Conservation (phyloP, 2,113 vertebrate species). For the Chaetops frenatus region DNA sequence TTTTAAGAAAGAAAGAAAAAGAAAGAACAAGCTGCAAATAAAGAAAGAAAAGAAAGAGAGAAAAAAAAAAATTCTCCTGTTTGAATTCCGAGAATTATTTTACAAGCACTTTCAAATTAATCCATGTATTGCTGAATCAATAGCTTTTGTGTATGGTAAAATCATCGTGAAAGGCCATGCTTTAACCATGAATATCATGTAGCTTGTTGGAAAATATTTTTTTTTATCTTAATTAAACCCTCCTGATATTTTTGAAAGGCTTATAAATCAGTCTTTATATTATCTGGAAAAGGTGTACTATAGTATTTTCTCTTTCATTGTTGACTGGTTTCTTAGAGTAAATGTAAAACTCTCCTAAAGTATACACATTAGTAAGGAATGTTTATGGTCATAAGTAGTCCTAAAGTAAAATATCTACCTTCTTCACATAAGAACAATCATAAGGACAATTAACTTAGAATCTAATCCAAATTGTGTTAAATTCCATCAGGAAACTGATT, state of each 20-base stretch:
- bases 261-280: background rate
- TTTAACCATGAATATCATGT: background rate
- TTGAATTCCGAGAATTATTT: background rate
- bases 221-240: background rate
- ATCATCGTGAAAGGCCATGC: background rate
- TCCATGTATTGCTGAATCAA: constrained; percentile 21
- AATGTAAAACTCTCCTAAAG: background rate
- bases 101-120: background rate
- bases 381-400: background rate
- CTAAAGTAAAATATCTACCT: background rate
- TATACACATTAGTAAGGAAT: background rate
- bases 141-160: constrained; percentile 5
- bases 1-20: background rate
- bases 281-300: background rate
- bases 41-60: too few species aligned
- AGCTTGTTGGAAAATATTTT: constrained; percentile 8
- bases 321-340: background rate
- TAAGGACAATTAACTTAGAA: background rate
- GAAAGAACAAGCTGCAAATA: background rate
- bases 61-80: background rate
- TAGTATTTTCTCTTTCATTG: background rate
- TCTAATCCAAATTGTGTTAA: background rate
- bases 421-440: background rate
- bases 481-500: background rate
- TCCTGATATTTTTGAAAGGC: background rate